Base-by-base conservation (phyloP, 92 coral and sea anemone genomes). In the Porites rus region DNA sequence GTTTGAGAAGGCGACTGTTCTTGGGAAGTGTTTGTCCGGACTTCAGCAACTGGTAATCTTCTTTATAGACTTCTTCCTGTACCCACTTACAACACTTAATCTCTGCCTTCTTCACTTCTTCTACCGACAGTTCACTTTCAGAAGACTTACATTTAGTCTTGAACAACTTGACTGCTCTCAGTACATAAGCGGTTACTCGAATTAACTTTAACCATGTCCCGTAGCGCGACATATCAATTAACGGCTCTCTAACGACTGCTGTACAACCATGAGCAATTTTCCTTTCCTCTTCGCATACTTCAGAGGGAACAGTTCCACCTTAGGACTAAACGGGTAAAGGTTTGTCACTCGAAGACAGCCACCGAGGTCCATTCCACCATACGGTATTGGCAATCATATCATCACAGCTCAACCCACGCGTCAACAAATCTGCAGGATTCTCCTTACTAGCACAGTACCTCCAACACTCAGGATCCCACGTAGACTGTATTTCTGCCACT, bases 121-220 rank as follows among this genome's bases (percentile, higher is more conserved):
- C 82, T 51, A 64, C 81, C 50, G 61, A 74, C 69, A 78, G 76
- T 19, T 84, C 88, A 20, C 76, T 87, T 50, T 51, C 91, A 10
- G 74, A 24, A 51, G 51, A 61, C 66, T 14, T 24, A 11, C 58
- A 63, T 59, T 46, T 75, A 3, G 60, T 25, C 66, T 84, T 89
- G 75, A 84, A 89, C 58, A 84, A 54, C 18, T 89, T 24, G 25
- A 24, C 25, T 24, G 25, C 25, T 24, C 1, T 24, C 28, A 77
- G 60, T 14, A 84, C 89, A 46, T 77, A 67, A 38, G 89, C 89
- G 16, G 77, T 89, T 56, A 84, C 77, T 52, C 89, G 64, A 21
- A 83, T 65, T 71, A 89, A n/a, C 72, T 76, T 89, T 17, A 76
- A 7, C 89, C 92, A 89, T 22, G 82, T 74, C 13, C 79, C 81